Conservation (phyloP, 2,113 vertebrate genomes). For the Columba janthina region DNA sequence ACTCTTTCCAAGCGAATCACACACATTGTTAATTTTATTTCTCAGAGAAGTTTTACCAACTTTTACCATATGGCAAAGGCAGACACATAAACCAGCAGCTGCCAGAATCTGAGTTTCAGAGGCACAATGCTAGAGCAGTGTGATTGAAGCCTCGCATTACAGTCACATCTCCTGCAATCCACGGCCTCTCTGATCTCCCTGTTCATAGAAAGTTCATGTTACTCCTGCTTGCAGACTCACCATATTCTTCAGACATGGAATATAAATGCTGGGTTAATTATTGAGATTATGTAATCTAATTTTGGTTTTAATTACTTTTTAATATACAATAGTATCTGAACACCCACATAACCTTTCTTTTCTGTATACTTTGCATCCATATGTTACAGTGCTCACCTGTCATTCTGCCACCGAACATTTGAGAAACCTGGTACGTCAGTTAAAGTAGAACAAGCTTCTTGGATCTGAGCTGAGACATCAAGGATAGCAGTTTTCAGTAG, state of each 20-base stretch:
- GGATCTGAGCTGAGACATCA: not conserved
- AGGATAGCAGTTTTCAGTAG: not conserved
- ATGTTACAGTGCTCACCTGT: not conserved
- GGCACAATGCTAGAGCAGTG: not conserved
- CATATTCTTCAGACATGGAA: not conserved
- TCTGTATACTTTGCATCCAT: not conserved
- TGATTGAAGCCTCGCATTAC: fast-evolving
- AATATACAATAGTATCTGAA: not conserved
- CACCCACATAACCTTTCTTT: not conserved
- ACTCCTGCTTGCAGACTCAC: not conserved
- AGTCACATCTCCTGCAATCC: not conserved
- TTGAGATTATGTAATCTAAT: not conserved
- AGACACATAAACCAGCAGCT: not conserved
- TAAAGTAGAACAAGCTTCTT: not conserved
- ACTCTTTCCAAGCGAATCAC: not conserved
- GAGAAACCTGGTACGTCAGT: not conserved
- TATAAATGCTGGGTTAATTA: not conserved
- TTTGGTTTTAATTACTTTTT: not conserved
- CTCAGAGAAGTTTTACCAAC: not conserved
- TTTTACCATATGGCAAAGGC: not conserved
- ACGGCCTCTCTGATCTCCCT: not conserved
- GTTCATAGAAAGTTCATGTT: not conserved
- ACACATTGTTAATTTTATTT: not conserved
- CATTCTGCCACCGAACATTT: not conserved
- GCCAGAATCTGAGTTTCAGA: not conserved